Conservation (phyloP, 2,888 invertebrate species). For the Oscheius myriophilus region DNA sequence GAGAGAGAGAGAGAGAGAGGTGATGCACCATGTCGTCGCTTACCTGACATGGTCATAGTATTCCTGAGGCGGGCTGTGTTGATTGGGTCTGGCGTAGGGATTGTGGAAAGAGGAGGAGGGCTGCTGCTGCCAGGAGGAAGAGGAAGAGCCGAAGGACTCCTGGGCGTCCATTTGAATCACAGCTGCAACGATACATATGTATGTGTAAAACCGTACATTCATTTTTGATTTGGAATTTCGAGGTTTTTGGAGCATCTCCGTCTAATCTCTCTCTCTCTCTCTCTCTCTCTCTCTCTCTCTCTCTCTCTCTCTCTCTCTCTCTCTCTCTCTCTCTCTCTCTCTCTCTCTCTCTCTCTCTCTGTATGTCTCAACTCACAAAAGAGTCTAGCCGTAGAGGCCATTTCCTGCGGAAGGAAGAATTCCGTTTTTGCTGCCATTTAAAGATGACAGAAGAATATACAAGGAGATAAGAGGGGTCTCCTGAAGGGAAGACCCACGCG, state of each 20-base stretch:
- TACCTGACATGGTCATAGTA: slow-evolving; percentile 39
- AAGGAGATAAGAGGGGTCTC: too few species aligned
- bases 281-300: too few species aligned
- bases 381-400: too few species aligned
- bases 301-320: not conserved
- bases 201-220: too few species aligned
- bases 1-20: not conserved
- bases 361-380: slow-evolving; percentile 64
- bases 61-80: slow-evolving; percentile 51
- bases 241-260: too few species aligned
- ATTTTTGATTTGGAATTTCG: too few species aligned
- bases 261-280: too few species aligned
- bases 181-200: slow-evolving; percentile 22
- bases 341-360: slow-evolving; percentile 8
- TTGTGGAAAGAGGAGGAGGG: slow-evolving; percentile 27
- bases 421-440: too few species aligned
- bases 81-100: slow-evolving; percentile 33
- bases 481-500: too few species aligned
- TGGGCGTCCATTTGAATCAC: slow-evolving; percentile 28
- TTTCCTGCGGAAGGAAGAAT: too few species aligned
- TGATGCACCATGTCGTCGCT: too few species aligned
- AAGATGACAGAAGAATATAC: too few species aligned
- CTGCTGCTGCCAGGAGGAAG: slow-evolving; percentile 11
- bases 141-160: slow-evolving; percentile 6
- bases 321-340: slow-evolving; percentile 3